Base-by-base conservation (phyloP, 2,113 vertebrate species). In the Albula goreensis region DNA sequence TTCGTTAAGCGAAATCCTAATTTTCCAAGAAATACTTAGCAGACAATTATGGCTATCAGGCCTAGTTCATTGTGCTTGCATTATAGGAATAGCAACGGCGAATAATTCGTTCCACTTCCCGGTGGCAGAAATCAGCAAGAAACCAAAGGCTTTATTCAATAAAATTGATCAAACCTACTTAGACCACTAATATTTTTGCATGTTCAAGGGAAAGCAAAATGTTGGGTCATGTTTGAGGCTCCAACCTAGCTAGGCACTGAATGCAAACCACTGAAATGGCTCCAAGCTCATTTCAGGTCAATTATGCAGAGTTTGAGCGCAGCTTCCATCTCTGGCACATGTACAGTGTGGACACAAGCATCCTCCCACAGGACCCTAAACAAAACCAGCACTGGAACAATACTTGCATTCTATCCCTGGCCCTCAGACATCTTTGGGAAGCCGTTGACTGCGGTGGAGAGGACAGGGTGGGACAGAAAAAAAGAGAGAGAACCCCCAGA, bases 371-470 rank as follows among this genome's bases (percentile, higher is more conserved):
- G 70, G 70, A 31, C 22, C 70, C 22, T 31, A 56, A n/a, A 74
- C 70, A 74, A 74, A 74, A 74, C 70, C 70, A 74, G 9, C 70
- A 13, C 70, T 25, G 70, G 70, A 74, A 74, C 70, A 74, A 74
- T 25, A n/a, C 22, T n/a, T n/a, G 6, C 70, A 74, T 74, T 74
- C 88, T 80, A 17, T 53, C 83, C 89, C 86, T 84, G 82, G 87
- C 74, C 83, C 60, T 82, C 87, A 83, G 86, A 85, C 88, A 91
- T 88, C 77, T 77, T 19, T 85, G 86, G 90, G 88, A 90, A 88
- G 91, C 90, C 63, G 85, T 87, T 89, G 86, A 91, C 83, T 87
- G 86, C 86, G 88, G 85, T 89, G 90, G 91, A 74, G 90, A 84
- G 80, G 70, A 86, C 49, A 3, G 87, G 51, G 80, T 41, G 80